phyloP scores from a whole-genome alignment of 1,140 invertebrate genomes.

The Patella vulgata region DNA sequence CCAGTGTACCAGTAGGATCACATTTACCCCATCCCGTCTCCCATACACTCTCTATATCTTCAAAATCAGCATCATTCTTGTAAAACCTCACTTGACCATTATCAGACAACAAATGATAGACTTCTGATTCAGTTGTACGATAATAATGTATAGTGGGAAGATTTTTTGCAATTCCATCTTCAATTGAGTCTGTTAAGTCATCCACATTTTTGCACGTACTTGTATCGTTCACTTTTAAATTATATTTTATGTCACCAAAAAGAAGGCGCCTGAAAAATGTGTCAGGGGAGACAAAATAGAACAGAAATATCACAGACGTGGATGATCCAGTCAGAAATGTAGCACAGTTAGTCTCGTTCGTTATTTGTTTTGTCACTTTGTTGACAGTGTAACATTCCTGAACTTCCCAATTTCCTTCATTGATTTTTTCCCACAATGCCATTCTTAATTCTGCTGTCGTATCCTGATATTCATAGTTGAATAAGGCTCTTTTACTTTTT shows the following conservation, averaged over 20 bases:
- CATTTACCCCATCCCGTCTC: constrained; percentile 53
- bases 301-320: constrained; percentile 34
- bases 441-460: constrained; percentile 22
- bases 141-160: constrained; percentile 39
- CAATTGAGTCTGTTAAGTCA: constrained; percentile 25
- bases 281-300: constrained; percentile 35
- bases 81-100: constrained; percentile 37
- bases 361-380: constrained; percentile 19
- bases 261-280: constrained; percentile 39
- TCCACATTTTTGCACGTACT: neutral
- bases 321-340: constrained; percentile 12
- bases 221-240: constrained; percentile 26
- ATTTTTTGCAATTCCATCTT: constrained; percentile 6
- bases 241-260: constrained; percentile 52
- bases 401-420: constrained; percentile 16
- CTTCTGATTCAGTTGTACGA: constrained; percentile 25
- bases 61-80: constrained; percentile 29
- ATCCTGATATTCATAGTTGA: constrained; percentile 36
- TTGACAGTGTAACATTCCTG: constrained; percentile 39
- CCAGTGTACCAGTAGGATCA: constrained; percentile 45
- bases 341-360: constrained; percentile 6
- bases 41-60: constrained; percentile 49
- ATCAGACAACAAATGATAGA: constrained; percentile 28
- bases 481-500: constrained; percentile 26
- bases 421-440: constrained; percentile 27